phyloP scores from a whole-genome alignment of 2,888 invertebrate species.

The Philopedon plagiatum region DNA sequence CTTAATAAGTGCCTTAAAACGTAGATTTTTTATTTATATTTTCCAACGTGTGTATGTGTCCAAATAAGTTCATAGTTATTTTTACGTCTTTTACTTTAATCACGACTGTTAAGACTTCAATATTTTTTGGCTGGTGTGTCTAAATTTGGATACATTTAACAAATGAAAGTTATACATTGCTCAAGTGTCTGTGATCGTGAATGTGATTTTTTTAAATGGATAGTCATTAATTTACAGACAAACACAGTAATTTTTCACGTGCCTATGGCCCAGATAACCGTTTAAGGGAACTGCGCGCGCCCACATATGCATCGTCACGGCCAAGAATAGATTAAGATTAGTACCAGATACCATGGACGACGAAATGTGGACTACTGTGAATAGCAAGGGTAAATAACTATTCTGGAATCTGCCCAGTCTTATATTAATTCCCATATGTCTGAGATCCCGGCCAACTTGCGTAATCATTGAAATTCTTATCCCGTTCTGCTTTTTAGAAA shows the following conservation, averaged over 20 bases:
- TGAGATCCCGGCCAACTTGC: conserved; percentile 25
- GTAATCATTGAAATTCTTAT: conserved; percentile 31
- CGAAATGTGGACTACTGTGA: conserved; percentile 56
- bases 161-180: conserved; percentile 17
- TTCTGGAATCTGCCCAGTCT: conserved; percentile 18
- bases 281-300: conserved; percentile 51
- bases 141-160: conserved; percentile 40
- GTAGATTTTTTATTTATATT: conserved; percentile 13
- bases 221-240: background rate
- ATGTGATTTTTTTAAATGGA: conserved; percentile 28
- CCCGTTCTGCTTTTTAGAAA: conserved; percentile 54
- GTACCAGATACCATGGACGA: conserved; percentile 54
- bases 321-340: conserved; percentile 63
- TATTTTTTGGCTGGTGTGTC: conserved; percentile 26
- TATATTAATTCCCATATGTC: conserved; percentile 36
- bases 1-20: conserved; percentile 36
- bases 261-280: conserved; percentile 47
- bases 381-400: conserved; percentile 54
- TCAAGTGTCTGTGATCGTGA: conserved; percentile 45
- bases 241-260: conserved; percentile 42
- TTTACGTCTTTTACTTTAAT: conserved; percentile 6
- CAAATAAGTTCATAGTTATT: background rate
- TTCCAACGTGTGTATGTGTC: background rate
- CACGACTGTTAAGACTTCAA: conserved; percentile 12
- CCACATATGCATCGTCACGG: conserved; percentile 60